A percentile compares a stretch with the other conserved stretches of the same genome.
Conservation (phyloP, 1,140 invertebrate genomes). For the Polypedilum vanderplanki region DNA sequence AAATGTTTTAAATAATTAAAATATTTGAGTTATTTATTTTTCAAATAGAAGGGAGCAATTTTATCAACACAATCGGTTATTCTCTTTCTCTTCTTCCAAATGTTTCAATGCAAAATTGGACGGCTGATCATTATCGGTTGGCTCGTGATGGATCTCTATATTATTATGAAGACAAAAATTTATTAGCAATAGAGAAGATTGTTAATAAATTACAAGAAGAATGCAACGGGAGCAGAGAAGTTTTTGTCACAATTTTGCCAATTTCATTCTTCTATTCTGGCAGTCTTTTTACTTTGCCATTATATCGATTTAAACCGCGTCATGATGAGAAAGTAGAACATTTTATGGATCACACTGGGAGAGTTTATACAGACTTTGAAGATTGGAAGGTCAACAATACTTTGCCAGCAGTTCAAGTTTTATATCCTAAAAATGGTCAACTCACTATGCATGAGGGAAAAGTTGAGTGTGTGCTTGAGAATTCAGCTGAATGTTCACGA, state of each 20-base stretch:
- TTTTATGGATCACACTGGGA: slow-evolving; percentile 32
- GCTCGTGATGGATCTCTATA: not conserved
- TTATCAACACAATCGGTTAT: not conserved
- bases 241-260: not conserved
- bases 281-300: not conserved
- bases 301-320: not conserved
- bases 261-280: not conserved
- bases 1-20: too few species aligned
- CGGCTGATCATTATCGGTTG: not conserved
- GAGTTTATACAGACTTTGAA: slow-evolving; percentile 32
- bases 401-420: not conserved
- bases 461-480: not conserved
- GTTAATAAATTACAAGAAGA: not conserved
- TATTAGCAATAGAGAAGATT: not conserved
- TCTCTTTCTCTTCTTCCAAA: not conserved
- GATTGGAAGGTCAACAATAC: not conserved
- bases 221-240: not conserved
- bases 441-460: not conserved
- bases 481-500: slow-evolving; percentile 23
- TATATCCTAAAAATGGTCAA: not conserved
- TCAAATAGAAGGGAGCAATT: not conserved
- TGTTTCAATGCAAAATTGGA: not conserved
- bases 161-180: slow-evolving; percentile 16
- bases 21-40: too few species aligned
- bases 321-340: slow-evolving; percentile 27